Percentiles rank a stretch among this genome's conserved stretches.
Conservation (phyloP, 92 coral and sea anemone species). For the Zoanthus sociatus region DNA sequence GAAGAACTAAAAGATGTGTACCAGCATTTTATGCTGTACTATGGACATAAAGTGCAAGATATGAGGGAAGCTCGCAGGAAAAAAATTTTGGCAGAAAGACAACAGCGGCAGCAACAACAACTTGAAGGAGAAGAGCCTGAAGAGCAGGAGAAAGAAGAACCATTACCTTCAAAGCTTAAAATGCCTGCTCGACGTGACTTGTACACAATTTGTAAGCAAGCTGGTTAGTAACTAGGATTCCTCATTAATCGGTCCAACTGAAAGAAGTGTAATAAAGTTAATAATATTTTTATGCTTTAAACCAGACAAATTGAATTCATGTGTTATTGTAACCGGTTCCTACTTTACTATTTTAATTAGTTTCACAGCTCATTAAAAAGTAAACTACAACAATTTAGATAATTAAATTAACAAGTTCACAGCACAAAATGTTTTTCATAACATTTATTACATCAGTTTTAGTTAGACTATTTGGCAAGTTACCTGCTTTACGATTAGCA, state of each 20-base stretch:
- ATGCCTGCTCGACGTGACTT: constrained; percentile 95
- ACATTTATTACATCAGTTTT: too few relatives aligned
- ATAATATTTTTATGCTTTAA: too few relatives aligned
- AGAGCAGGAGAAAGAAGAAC: constrained; percentile 53
- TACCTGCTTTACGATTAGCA: too few relatives aligned
- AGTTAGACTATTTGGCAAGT: too few relatives aligned
- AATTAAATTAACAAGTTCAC: too few relatives aligned
- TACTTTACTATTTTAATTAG: too few relatives aligned
- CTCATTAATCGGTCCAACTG: neutral
- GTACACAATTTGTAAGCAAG: constrained; percentile 91
- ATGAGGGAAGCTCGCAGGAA: constrained; percentile 92
- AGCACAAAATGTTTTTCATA: too few relatives aligned
- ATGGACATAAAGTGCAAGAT: constrained; percentile 91
- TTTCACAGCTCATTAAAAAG: too few relatives aligned
- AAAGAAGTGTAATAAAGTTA: neutral
- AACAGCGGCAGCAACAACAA: constrained; percentile 59
- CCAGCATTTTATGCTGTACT: constrained; percentile 95
- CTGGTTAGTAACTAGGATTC: constrained; percentile 61
- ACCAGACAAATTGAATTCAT: too few relatives aligned
- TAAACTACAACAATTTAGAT: too few relatives aligned
- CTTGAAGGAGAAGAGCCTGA: constrained; percentile 68
- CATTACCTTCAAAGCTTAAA: constrained; percentile 75
- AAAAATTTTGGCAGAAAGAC: constrained; percentile 58
- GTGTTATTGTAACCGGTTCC: too few relatives aligned
- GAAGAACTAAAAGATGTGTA: constrained; percentile 96